Percentiles rank a stretch among this genome's conserved stretches.
These are phyloP conservation scores for Caenorhabditis sp. DNA, from an alignment of 2,888 invertebrate genomes.

Conservation along the genomic window DNA sequence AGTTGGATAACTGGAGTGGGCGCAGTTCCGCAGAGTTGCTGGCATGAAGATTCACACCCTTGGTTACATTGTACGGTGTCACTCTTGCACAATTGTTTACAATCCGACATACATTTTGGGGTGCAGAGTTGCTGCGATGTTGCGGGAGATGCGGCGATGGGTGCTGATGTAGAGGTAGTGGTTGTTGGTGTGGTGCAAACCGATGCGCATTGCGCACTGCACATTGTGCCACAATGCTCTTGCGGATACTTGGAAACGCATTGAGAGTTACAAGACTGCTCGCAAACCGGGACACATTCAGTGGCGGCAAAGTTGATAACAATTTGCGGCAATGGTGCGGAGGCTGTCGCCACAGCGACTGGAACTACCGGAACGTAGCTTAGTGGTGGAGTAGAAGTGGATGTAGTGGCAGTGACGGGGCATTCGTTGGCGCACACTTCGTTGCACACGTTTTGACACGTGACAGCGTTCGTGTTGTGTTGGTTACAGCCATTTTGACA, in stretches of 20 bases:
- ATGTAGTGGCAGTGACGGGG: not conserved
- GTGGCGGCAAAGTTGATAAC: slow-evolving; percentile 49
- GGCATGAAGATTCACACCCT: slow-evolving; percentile 44
- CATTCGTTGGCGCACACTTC: slow-evolving; percentile 51
- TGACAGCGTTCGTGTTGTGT: slow-evolving; percentile 37
- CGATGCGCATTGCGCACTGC: slow-evolving; percentile 38
- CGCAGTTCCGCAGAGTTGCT: slow-evolving; percentile 47
- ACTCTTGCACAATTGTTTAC: slow-evolving; percentile 45
- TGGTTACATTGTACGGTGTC: slow-evolving; percentile 43
- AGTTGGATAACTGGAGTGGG: slow-evolving; percentile 44
- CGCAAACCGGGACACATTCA: slow-evolving; percentile 55
- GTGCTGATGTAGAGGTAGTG: slow-evolving; percentile 27
- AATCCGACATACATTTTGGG: slow-evolving; percentile 52
- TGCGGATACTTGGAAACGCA: slow-evolving; percentile 51
- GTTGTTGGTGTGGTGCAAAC: slow-evolving; percentile 32
- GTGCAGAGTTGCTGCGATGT: slow-evolving; percentile 33
- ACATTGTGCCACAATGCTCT: slow-evolving; percentile 51
- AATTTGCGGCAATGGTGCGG: slow-evolving; percentile 14
- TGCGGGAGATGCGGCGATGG: slow-evolving; percentile 12
- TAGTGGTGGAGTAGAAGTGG: slow-evolving; percentile 2
- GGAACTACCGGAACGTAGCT: slow-evolving; percentile 34
- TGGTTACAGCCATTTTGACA: slow-evolving; percentile 48
- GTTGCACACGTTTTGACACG: slow-evolving; percentile 42
- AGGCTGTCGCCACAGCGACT: slow-evolving; percentile 1
- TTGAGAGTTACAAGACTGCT: slow-evolving; percentile 53